These are phyloP conservation scores for Australoheros facetus DNA, from an alignment of 2,797 vertebrate species.

Conservation along the genomic window DNA sequence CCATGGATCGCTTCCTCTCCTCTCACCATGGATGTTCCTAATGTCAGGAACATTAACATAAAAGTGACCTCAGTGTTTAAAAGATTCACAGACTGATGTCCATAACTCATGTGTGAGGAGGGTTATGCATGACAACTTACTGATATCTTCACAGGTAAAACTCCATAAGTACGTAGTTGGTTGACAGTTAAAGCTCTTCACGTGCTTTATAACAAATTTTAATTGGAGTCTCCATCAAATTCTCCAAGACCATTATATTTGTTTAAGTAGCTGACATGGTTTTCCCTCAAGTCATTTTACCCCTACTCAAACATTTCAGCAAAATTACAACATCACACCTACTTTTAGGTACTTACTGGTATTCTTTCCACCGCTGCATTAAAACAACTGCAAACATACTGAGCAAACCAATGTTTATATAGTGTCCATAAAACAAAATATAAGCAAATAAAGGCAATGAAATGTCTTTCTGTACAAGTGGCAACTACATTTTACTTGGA, in stretches of 20 bases:
- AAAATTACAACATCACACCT: neutral
- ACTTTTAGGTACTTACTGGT: neutral
- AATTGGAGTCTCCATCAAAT: neutral
- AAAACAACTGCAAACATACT: neutral
- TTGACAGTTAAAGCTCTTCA: neutral
- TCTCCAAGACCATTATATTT: neutral
- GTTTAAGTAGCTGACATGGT: neutral
- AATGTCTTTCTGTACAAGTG: neutral
- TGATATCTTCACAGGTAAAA: neutral
- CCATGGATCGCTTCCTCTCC: no score
- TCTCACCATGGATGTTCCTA: no score
- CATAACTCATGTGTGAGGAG: neutral
- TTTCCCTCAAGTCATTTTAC: neutral
- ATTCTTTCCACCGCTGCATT: neutral
- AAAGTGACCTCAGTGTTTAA: neutral
- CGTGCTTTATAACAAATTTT: neutral
- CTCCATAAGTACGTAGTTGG: neutral
- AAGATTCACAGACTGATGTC: neutral
- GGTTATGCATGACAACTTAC: neutral
- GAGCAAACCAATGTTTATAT: neutral
- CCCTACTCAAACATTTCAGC: neutral
- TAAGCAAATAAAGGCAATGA: slow-evolving; percentile 3
- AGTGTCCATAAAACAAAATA: neutral
- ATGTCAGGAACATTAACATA: no score
- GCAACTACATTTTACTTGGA: neutral